Percentiles rank a stretch among this genome's conserved stretches.
Conservation (phyloP, 2,888 invertebrate genomes). For the Amblyjoppa proteus region DNA sequence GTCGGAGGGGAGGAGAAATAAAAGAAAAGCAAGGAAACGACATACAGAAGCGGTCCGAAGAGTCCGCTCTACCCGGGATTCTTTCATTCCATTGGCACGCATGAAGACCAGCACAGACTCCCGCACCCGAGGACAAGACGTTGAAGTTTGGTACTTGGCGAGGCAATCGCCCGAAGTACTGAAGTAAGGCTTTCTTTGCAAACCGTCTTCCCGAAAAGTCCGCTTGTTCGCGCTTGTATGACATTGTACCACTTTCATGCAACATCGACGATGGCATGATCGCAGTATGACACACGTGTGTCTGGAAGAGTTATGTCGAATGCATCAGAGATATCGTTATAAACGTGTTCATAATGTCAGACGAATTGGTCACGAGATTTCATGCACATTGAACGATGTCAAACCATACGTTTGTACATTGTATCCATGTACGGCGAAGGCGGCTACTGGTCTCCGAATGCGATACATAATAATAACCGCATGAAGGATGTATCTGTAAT, state of each 20-base stretch:
- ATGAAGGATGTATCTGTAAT: conserved; percentile 46
- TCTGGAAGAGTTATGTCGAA: neutral
- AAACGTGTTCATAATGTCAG: neutral
- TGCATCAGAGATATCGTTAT: neutral
- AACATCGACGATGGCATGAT: too few relatives aligned
- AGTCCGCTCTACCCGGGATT: neutral
- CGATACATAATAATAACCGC: conserved; percentile 50
- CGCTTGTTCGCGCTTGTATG: too few relatives aligned
- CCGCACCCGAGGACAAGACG: neutral
- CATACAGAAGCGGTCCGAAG: conserved; percentile 18
- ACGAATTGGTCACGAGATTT: conserved; percentile 17
- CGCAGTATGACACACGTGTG: neutral
- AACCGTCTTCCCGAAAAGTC: neutral
- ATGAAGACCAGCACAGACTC: neutral
- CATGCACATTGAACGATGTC: conserved; percentile 2
- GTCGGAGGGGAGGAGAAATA: conserved; percentile 49
- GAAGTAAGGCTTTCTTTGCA: neutral
- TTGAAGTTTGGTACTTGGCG: neutral
- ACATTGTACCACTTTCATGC: too few relatives aligned
- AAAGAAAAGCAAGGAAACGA: neutral
- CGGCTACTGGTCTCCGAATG: conserved; percentile 11
- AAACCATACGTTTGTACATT: neutral
- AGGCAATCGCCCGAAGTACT: neutral
- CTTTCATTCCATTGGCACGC: neutral
- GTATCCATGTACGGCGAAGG: neutral